These are phyloP conservation scores for Drosophila anomalipes DNA, from an alignment of 2,888 invertebrate species.

Conservation along the genomic window DNA sequence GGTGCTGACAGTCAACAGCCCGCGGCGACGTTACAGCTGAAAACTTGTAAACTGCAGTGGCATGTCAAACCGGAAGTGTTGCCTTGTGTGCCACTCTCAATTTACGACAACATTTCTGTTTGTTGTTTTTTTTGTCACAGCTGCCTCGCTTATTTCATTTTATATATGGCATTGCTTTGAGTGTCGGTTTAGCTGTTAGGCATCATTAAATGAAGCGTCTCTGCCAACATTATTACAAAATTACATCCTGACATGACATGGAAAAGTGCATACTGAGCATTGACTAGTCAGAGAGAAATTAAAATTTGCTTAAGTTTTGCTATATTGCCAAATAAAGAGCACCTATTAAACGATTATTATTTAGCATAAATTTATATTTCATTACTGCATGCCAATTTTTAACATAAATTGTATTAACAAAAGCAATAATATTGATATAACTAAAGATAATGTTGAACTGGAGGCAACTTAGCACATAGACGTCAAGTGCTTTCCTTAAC, in stretches of 20 bases:
- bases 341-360: neutral
- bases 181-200: slow-evolving; percentile 50
- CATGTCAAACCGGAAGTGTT: slow-evolving; percentile 69
- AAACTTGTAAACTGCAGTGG: slow-evolving; percentile 47
- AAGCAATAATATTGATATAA: neutral
- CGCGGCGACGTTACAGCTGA: slow-evolving; percentile 41
- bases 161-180: slow-evolving; percentile 49
- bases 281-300: neutral
- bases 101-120: slow-evolving; percentile 59
- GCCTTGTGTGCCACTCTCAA: slow-evolving; percentile 65
- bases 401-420: neutral
- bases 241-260: neutral
- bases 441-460: neutral
- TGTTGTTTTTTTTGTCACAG: slow-evolving; percentile 19
- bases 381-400: neutral
- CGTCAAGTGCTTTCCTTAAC: too few relatives aligned
- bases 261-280: neutral
- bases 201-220: slow-evolving; percentile 63
- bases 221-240: slow-evolving; percentile 12
- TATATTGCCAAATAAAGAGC: neutral
- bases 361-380: neutral
- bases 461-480: neutral
- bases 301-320: neutral
- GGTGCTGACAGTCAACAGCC: slow-evolving; percentile 22
- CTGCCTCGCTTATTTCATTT: slow-evolving; percentile 59